Base-by-base conservation (phyloP, 2,113 vertebrate species). In the Nycticryphes semicollaris region DNA sequence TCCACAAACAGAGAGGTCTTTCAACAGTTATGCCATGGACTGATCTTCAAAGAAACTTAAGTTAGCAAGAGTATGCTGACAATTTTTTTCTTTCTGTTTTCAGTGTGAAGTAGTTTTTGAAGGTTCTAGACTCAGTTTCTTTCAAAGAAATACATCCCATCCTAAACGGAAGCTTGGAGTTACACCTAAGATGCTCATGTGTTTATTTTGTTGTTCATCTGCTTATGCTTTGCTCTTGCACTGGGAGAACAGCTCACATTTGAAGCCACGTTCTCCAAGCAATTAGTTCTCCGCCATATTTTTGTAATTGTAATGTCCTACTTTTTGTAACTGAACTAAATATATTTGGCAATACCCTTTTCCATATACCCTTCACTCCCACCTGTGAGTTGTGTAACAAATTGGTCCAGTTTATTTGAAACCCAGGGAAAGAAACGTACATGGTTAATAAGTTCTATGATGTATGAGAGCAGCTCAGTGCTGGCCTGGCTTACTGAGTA, bases 381-480 rank as follows among this genome's bases (percentile, higher is more conserved):
- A 75, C 31, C 25, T 62, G 17, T 77, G 94, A 70, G 13, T 62
- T 31, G 31, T 74, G 28, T 90, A 89, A 94, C 89, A 84, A 96
- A 86, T 41, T 45, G 77, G 28, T 24, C 37, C 59, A 66, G 83
- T 62, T 69, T 28, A 27, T 80, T 90, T 66, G n/a, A 84, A 78
- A 86, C 56, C 35, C 20, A 25, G 62, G 60, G 41, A 81, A 79
- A 84, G 89, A 59, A 72, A 43, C 31, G 66, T 35, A 28, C 51
- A 31, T 80, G 91, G 73, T 68, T 96, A 85, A 86, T 91, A 87
- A 84, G 30, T 72, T 94, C 74, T 53, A 20, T 93, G 85, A 94
- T 95, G 62, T 67, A 92, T 93, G 79, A 37, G 84, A 77, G 92
- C 39, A 88, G 83, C 50, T 53, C 23, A 43, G 63, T 69, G 64